Evolutionary conservation across 2,113 vertebrate genomes (phyloP).

Genomic region (Malurus alboscapulatus): DNA sequence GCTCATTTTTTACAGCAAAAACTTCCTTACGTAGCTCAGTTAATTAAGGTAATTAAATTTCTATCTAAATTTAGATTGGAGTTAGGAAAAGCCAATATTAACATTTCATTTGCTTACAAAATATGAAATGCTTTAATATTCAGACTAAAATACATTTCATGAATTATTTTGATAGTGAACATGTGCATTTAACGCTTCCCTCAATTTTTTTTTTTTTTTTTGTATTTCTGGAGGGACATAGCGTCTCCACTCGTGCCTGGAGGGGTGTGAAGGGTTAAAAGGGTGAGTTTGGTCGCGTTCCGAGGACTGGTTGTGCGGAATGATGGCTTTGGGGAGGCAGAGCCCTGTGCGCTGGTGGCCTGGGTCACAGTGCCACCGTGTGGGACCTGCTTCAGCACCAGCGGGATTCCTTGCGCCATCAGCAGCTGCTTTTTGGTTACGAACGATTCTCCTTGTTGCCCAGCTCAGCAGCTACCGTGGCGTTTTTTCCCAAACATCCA

Average conservation of each 20-base stretch:
- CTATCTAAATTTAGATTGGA: not conserved
- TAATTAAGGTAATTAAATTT: not conserved
- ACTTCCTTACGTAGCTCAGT: not conserved
- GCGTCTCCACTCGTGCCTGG: accelerated
- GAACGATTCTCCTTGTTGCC: not conserved
- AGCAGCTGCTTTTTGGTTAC: accelerated
- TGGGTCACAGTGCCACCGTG: slow-evolving; percentile 63
- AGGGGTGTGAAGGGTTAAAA: accelerated
- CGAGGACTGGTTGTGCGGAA: not conserved
- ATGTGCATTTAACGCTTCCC: not conserved
- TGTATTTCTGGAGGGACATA: not conserved
- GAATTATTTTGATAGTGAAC: not conserved
- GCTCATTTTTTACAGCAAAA: not conserved
- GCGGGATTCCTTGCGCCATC: not conserved
- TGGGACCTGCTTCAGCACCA: not conserved
- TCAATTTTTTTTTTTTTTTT: accelerated
- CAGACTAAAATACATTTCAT: not conserved
- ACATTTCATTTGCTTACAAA: not conserved
- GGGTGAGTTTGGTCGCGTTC: accelerated
- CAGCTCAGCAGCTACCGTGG: not conserved
- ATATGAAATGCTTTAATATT: not conserved
- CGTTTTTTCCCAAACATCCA: not conserved
- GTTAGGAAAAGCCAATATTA: not conserved
- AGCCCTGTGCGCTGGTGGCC: not conserved
- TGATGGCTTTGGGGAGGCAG: not conserved